Conservation (phyloP, 2,888 invertebrate genomes). For the Epiblema foenella region DNA sequence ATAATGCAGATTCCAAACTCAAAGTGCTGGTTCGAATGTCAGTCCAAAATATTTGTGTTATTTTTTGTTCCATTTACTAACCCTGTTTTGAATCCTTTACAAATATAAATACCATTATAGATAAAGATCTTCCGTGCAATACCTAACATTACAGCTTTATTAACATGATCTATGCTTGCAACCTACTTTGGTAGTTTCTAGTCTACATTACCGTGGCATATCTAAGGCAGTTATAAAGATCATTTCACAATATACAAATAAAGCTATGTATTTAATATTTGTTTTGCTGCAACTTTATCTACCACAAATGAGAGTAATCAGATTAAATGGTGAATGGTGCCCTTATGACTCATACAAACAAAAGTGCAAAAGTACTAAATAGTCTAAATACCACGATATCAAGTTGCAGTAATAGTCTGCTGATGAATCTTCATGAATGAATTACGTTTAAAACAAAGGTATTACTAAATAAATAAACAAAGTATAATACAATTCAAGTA, state of each 20-base stretch:
- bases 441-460: conserved; percentile 18
- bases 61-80: too few species aligned
- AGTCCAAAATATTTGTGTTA: too few species aligned
- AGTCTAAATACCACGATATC: neutral
- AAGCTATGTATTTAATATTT: neutral
- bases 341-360: conserved; percentile 14
- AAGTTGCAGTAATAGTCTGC: neutral
- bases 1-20: too few species aligned
- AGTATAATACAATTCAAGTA: conserved; percentile 11
- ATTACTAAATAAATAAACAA: conserved; percentile 41
- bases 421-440: neutral
- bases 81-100: too few species aligned
- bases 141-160: too few species aligned
- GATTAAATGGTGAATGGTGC: neutral
- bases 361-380: neutral
- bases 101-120: too few species aligned
- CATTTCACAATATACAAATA: neutral
- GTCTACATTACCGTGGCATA: neutral
- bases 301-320: neutral
- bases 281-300: neutral
- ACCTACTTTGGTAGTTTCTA: neutral
- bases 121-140: too few species aligned
- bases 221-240: neutral
- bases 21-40: too few species aligned
- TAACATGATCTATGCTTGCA: too few species aligned